Base-by-base conservation (phyloP, 2,113 vertebrate genomes). In the Addax nasomaculatus region DNA sequence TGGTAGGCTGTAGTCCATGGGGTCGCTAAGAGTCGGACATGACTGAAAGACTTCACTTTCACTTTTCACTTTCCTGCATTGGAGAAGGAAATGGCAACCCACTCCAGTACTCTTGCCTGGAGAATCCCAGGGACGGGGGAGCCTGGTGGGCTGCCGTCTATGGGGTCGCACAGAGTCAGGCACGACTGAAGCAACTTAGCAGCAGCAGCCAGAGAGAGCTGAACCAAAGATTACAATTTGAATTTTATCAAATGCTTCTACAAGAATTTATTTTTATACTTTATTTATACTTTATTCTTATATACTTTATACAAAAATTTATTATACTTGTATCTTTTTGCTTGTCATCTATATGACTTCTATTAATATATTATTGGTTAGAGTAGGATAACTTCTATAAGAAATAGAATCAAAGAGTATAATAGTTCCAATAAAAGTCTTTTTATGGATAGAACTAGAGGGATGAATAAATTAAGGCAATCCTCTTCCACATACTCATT, bases 181-280 rank as follows among this genome's bases (percentile, higher is more conserved):
- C 33, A 21, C 2, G 1, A 36, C 64, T 67, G 33, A 36, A 67
- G 64, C 17, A 1, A 10, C 33, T 67, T 67, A 36, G 17, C 64
- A 67, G 33, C 62, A n/a, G 33, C 16, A 67, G 15, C 76, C 16
- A 78, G 36, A 70, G 83, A 30, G 36, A 84, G 27, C 30, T 80
- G 81, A 70, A 29, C 57, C 21, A 45, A 60, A 62, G 47, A 64
- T 33, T 8, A 95, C 33, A 81, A 67, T 39, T 67, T 45, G 70
- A 93, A 96, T 80, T 90, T 88, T 73, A 79, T 73, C 15, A 95
- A 90, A 45, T 45, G 29, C 0, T 45, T 88, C 51, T 81, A 43
- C 36, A 73, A 79, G 33, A 84, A 57, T 55, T 25, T 89, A 53
- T 39, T 73, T 73, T 73, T 73, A 25, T 73, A 73, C 36, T n/a